phyloP scores from a whole-genome alignment of 2,797 vertebrate species.

The Pseudochromis fuscus region DNA sequence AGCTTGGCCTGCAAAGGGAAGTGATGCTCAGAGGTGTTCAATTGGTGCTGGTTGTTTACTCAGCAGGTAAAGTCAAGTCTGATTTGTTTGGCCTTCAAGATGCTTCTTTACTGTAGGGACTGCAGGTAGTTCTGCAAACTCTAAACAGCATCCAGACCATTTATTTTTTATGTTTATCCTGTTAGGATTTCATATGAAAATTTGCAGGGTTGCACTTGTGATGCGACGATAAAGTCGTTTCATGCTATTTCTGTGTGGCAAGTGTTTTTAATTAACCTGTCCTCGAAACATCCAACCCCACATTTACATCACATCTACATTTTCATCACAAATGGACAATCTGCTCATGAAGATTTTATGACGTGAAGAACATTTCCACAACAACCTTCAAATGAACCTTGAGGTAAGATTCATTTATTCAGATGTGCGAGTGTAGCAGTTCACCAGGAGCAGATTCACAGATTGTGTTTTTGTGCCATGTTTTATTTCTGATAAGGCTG shows the following conservation, averaged over 20 bases:
- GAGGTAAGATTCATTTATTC: neutral
- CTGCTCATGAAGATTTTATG: neutral
- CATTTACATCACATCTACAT: neutral
- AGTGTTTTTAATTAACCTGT: neutral
- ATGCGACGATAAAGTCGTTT: no score
- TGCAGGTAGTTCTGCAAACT: neutral
- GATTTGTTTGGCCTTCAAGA: constrained; percentile 42
- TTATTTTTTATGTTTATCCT: neutral
- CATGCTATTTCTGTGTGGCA: no score
- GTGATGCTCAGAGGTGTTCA: constrained; percentile 13
- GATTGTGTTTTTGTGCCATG: neutral
- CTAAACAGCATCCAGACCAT: neutral
- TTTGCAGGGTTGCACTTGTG: no score
- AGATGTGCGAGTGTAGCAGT: no score
- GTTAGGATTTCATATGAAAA: neutral
- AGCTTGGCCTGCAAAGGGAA: constrained; percentile 16
- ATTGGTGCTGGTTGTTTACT: constrained; percentile 32
- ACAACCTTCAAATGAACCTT: neutral
- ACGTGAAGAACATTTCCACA: neutral
- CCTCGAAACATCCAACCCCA: neutral
- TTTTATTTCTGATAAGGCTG: neutral
- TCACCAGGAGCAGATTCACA: neutral
- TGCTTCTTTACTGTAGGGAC: constrained; percentile 20
- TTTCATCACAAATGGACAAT: neutral
- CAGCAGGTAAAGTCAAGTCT: constrained; percentile 25